Conservation (phyloP, 2,113 vertebrate species). For the Apaloderma vittatum region DNA sequence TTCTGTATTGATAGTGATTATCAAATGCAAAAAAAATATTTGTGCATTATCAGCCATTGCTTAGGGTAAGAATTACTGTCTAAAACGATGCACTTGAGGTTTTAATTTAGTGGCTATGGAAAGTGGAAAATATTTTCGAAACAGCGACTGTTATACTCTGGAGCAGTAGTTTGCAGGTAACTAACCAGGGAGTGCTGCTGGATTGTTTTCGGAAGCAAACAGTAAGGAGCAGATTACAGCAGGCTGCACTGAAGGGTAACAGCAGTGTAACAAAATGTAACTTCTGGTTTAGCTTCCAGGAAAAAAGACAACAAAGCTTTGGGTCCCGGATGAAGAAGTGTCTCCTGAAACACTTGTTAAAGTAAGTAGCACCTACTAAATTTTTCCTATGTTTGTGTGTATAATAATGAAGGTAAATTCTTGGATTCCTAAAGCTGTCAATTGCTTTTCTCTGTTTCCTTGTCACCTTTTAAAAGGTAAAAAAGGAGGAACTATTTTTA, state of each 20-base stretch:
- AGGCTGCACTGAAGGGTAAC: not conserved
- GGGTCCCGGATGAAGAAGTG: conserved; percentile 98
- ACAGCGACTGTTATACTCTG: not conserved
- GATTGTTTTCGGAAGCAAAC: not conserved
- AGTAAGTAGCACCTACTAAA: conserved; percentile 74
- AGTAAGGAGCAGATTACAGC: not conserved
- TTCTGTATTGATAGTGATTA: not conserved
- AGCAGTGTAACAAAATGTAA: not conserved
- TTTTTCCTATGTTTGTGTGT: not conserved
- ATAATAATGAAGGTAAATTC: not conserved
- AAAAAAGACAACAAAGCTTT: conserved; percentile 99
- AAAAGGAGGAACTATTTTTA: not conserved
- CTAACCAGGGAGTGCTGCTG: not conserved
- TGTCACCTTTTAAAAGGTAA: not conserved
- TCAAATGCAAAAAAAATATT: not conserved
- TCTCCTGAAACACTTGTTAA: conserved; percentile 96
- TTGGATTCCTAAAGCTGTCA: not conserved
- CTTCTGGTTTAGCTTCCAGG: conserved; percentile 88
- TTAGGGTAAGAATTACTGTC: not conserved
- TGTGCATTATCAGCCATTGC: not conserved
- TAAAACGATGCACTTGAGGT: not conserved
- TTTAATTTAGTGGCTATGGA: not conserved
- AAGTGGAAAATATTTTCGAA: not conserved
- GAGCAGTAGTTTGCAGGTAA: not conserved
- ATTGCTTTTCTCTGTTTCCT: not conserved